Conservation (phyloP, 1,140 invertebrate genomes). For the Elymnias hypermnestra region DNA sequence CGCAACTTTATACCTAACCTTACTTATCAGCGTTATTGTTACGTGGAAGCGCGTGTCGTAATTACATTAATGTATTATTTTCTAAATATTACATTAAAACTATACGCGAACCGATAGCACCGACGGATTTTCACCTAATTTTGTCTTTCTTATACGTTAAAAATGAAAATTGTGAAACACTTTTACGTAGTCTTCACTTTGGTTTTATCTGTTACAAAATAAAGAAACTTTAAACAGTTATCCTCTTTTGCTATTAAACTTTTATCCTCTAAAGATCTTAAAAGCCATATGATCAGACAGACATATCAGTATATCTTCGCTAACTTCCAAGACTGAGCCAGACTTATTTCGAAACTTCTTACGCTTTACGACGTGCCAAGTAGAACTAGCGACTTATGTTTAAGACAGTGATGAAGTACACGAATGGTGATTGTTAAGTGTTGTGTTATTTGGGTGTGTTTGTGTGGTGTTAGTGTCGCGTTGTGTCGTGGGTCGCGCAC, state of each 20-base stretch:
- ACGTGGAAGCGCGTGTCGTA: neutral
- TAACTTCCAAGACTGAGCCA: conserved; percentile 51
- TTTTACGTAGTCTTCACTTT: neutral
- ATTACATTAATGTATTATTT: neutral
- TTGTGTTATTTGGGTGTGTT: conserved; percentile 26
- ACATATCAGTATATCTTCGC: conserved; percentile 54
- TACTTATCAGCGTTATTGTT: neutral
- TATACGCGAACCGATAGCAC: conserved; percentile 12
- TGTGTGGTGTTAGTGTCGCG: conserved; percentile 21
- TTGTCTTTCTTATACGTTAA: conserved; percentile 2
- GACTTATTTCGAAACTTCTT: conserved; percentile 31
- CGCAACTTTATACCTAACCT: neutral
- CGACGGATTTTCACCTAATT: too few relatives aligned
- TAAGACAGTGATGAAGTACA: conserved; percentile 19
- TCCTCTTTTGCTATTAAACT: neutral
- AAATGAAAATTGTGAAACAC: neutral
- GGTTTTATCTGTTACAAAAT: neutral
- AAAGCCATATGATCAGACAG: conserved; percentile 29
- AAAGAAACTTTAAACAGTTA: neutral
- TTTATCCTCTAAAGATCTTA: neutral
- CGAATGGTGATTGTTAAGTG: conserved; percentile 28
- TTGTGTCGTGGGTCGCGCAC: conserved; percentile 43
- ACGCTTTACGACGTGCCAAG: conserved; percentile 38
- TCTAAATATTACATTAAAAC: neutral
- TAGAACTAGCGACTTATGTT: conserved; percentile 15